phyloP scores from a whole-genome alignment of 2,113 vertebrate genomes.

The Hepsetus odoe region DNA sequence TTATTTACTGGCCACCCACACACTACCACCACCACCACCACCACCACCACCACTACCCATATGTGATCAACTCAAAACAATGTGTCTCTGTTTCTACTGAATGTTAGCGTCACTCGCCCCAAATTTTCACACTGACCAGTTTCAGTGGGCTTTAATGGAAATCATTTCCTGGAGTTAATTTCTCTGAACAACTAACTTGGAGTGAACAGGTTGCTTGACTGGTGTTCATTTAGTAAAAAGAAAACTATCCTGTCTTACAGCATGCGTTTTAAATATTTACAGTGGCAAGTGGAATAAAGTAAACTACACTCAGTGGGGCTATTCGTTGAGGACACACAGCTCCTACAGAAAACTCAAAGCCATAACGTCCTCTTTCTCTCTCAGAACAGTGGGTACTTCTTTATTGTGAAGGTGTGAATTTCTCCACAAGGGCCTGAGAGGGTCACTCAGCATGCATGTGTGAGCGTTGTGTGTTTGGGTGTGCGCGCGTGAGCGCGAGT shows the following conservation, averaged over 20 bases:
- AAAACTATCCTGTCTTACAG: neutral
- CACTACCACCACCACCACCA: neutral
- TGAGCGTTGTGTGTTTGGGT: conserved; percentile 16
- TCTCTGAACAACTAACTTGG: neutral
- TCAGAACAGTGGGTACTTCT: conserved; percentile 23
- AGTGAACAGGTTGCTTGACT: neutral
- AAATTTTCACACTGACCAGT: neutral
- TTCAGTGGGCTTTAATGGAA: too few species aligned
- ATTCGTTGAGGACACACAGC: neutral
- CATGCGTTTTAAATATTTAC: conserved; percentile 9
- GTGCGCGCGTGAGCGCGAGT: conserved; percentile 43
- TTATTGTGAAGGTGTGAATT: conserved; percentile 33
- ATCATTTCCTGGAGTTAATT: too few species aligned
- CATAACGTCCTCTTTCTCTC: neutral
- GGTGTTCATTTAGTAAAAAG: neutral
- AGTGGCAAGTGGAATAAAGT: neutral
- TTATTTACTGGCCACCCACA: neutral
- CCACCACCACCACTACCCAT: neutral
- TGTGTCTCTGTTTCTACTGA: neutral
- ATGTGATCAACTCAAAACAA: neutral
- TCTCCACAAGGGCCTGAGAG: neutral
- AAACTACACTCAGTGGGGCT: neutral
- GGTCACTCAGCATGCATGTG: conserved; percentile 21
- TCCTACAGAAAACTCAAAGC: neutral
- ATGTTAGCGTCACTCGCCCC: neutral